Evolutionary conservation across 2,797 vertebrate genomes (phyloP), one percentile per base, ranked within the genome.

Genomic region (Dermochelys coriacea): DNA sequence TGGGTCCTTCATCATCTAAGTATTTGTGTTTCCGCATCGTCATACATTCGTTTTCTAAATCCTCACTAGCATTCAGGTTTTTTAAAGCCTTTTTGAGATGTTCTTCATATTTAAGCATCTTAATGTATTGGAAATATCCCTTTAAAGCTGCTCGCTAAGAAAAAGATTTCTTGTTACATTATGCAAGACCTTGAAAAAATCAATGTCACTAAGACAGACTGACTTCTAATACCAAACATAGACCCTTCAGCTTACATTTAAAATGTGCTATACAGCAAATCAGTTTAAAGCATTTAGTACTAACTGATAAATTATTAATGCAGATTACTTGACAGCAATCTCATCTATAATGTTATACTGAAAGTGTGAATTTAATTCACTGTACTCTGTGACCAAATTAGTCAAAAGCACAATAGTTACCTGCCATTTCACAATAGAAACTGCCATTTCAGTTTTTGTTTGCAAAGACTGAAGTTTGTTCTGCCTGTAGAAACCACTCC

Each of bases 71-170:
- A 64, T 98, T 80, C 93, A 98, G 96, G 2, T 93, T 68, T n/a
- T 93, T 93, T 74, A 98, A 96, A 75, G 98, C 96, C 51, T 98
- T 97, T 90, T 97, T 97, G 34, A 98, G 97, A 31, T 98, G 96
- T 31, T 98, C 93, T 86, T 98, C 98, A 19, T 93, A 98, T 71
- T 98, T 98, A n/a, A 98, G 90, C 78, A 97, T 61, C 95, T 98
- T 97, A 93, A 98, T 50, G 78, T 98, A 98, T 86, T 98, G 98
- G 64, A 99, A 99, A 97, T 98, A 99, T 3, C 99, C 99, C 92
- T 98, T 98, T 55, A 98, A 96, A 90, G 98, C 96, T 51, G 93
- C 97, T 96, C 98, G 97, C 99, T 99, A 45, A 41, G 88, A 23
- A 80, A 90, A 49, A 71, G 12, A 64, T 50, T 41, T 79, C 59